phyloP scores from a whole-genome alignment of 2,888 invertebrate species.

The Apeira syringaria region DNA sequence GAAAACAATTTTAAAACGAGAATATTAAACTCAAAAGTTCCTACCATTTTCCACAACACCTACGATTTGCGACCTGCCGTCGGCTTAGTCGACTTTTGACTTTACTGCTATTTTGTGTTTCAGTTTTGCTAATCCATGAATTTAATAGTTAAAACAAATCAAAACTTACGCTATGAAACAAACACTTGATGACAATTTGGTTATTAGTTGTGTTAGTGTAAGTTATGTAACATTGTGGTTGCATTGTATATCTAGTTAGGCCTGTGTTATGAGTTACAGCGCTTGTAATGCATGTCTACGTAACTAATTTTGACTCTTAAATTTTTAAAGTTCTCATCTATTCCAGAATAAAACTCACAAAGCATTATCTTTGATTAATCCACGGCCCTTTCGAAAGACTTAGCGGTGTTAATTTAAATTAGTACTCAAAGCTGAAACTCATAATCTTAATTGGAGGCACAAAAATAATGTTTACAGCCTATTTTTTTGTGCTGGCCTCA shows the following conservation, averaged over 20 bases:
- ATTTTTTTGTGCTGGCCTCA: no score
- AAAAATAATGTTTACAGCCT: neutral
- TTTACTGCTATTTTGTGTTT: constrained; percentile 1
- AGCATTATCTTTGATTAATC: constrained; percentile 13
- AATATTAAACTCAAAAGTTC: neutral
- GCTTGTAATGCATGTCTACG: no score
- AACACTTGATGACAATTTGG: no score
- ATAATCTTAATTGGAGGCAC: neutral
- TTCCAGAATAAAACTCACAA: constrained; percentile 7
- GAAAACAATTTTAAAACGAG: no score
- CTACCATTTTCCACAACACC: neutral
- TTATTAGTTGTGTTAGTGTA: no score
- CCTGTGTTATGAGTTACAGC: no score
- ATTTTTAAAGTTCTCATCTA: constrained; percentile 15
- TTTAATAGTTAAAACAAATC: neutral
- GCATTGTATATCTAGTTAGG: no score
- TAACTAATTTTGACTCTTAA: constrained; percentile 11
- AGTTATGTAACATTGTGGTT: no score
- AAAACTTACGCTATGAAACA: no score
- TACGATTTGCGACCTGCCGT: neutral
- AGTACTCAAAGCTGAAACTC: neutral
- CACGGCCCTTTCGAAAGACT: constrained; percentile 1
- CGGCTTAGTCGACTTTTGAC: neutral
- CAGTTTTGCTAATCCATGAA: constrained; percentile 2
- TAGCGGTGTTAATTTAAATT: constrained; percentile 7